phyloP scores from a whole-genome alignment of 2,113 vertebrate species.

The Calidris pugnax region DNA sequence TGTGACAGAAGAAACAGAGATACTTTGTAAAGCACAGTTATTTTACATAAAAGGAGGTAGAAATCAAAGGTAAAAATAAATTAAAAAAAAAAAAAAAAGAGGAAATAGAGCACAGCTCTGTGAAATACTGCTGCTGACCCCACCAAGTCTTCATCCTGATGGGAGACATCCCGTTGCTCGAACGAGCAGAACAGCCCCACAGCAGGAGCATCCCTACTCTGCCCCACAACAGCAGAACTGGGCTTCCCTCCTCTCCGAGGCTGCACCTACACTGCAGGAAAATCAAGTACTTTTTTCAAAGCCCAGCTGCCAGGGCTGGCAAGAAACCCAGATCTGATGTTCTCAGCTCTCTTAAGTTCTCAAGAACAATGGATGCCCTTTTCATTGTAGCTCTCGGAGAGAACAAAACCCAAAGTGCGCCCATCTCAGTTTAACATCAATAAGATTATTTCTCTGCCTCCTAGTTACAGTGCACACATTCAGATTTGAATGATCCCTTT shows the following conservation, averaged over 20 bases:
- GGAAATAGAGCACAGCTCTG: neutral
- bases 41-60: neutral
- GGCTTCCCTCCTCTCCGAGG: neutral
- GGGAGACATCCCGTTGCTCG: accelerated
- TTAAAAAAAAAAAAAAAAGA: neutral
- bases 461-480: neutral
- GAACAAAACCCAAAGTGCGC: neutral
- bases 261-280: neutral
- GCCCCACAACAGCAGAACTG: neutral
- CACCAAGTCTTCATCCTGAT: neutral
- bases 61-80: neutral
- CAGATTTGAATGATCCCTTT: neutral
- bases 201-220: neutral
- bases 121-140: neutral
- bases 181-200: neutral
- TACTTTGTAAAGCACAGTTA: neutral
- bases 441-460: neutral
- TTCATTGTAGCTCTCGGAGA: neutral
- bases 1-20: constrained; percentile 22
- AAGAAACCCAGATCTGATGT: neutral
- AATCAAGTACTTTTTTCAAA: neutral
- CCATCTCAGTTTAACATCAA: neutral
- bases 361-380: neutral
- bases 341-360: neutral
- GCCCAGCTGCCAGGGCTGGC: neutral